phyloP scores from a whole-genome alignment of 2,113 vertebrate species.

The Serinus canaria region DNA sequence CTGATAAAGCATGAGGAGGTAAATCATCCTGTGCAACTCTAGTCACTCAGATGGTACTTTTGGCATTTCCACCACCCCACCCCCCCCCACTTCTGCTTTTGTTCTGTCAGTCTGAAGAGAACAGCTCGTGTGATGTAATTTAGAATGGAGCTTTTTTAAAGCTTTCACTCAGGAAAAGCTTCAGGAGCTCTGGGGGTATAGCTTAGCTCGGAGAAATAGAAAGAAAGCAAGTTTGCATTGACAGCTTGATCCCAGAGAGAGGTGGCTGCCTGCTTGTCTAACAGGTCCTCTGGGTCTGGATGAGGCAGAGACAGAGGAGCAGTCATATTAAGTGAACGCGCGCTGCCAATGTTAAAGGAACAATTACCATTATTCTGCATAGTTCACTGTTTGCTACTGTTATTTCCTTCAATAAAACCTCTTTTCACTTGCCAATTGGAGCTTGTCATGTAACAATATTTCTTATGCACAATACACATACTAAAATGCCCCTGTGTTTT shows the following conservation, averaged over 20 bases:
- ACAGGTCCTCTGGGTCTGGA: constrained; percentile 73
- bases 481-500: constrained; percentile 74
- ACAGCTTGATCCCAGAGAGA: constrained; percentile 78
- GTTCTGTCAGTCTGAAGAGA: constrained; percentile 75
- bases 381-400: constrained; percentile 68
- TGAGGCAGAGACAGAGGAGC: constrained; percentile 68
- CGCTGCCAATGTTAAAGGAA: constrained; percentile 67
- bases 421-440: constrained; percentile 73
- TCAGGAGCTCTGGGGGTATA: constrained; percentile 68
- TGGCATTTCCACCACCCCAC: not conserved
- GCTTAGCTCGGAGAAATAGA: constrained; percentile 69
- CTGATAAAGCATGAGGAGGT: constrained; percentile 21
- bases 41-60: constrained; percentile 66
- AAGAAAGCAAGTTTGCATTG: constrained; percentile 71
- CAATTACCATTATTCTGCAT: constrained; percentile 70
- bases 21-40: constrained; percentile 44
- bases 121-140: constrained; percentile 68
- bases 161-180: constrained; percentile 75
- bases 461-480: constrained; percentile 68
- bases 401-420: constrained; percentile 73
- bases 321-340: constrained; percentile 60
- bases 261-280: constrained; percentile 74
- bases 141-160: constrained; percentile 72
- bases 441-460: constrained; percentile 74
- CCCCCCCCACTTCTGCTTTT: constrained; percentile 43